Percentiles rank a stretch among this genome's conserved stretches.
Conservation (phyloP, 2,888 invertebrate species). For the Drosophila peninsularis region DNA sequence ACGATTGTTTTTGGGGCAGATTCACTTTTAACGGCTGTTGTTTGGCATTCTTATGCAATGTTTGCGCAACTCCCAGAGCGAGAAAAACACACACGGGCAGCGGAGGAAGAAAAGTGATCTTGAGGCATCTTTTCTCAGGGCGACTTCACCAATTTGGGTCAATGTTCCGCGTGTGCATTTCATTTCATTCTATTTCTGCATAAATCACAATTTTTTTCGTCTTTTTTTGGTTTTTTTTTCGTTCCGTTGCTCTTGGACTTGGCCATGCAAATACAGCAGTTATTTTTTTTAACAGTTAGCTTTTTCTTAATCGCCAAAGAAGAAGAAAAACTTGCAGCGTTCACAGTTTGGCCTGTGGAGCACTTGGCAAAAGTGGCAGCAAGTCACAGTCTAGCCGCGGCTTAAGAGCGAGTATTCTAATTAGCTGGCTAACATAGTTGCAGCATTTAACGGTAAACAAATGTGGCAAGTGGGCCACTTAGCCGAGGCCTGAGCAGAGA, state of each 20-base stretch:
- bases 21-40: conserved; percentile 64
- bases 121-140: conserved; percentile 45
- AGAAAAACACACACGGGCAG: conserved; percentile 1
- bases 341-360: conserved; percentile 40
- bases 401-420: conserved; percentile 24
- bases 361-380: neutral
- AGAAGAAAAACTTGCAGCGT: conserved; percentile 49
- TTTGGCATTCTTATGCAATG: conserved; percentile 64
- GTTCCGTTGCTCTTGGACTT: conserved; percentile 76
- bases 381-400: neutral
- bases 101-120: conserved; percentile 42
- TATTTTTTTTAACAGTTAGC: conserved; percentile 30
- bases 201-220: conserved; percentile 60
- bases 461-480: conserved; percentile 12
- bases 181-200: conserved; percentile 53
- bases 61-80: conserved; percentile 48
- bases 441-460: conserved; percentile 27
- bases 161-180: conserved; percentile 56
- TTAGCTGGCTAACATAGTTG: conserved; percentile 25
- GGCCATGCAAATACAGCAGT: conserved; percentile 70
- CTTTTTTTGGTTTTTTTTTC: conserved; percentile 43
- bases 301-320: conserved; percentile 23
- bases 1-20: conserved; percentile 34
- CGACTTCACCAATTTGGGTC: conserved; percentile 60
- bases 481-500: neutral